Evolutionary conservation across 1,140 invertebrate genomes (phyloP).

Genomic region (Drosophila nebulosa): DNA sequence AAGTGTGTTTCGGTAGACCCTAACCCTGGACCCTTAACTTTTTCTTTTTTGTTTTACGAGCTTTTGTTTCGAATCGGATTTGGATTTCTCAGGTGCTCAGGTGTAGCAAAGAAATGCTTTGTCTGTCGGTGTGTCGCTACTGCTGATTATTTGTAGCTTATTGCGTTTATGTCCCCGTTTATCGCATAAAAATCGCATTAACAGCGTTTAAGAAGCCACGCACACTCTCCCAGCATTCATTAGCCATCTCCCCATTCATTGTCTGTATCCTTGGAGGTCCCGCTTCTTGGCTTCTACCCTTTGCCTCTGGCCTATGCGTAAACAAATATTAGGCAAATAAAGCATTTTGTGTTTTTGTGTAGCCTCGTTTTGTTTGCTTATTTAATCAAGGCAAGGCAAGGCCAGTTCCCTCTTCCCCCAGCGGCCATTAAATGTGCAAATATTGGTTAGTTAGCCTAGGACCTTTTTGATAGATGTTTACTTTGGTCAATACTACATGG

Average conservation of each 20-base stretch:
- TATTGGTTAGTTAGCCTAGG: slow-evolving; percentile 34
- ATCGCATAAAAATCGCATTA: slow-evolving; percentile 73
- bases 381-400: slow-evolving; percentile 57
- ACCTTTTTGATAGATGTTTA: slow-evolving; percentile 15
- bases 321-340: slow-evolving; percentile 50
- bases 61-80: slow-evolving; percentile 6
- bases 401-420: slow-evolving; percentile 1
- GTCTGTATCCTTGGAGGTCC: neutral
- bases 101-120: neutral
- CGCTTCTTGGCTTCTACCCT: neutral
- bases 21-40: neutral
- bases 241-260: neutral
- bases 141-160: slow-evolving; percentile 72
- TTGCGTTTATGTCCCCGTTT: slow-evolving; percentile 68
- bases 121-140: slow-evolving; percentile 2
- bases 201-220: slow-evolving; percentile 22
- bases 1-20: neutral
- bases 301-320: neutral
- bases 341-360: slow-evolving; percentile 18
- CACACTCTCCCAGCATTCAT: neutral
- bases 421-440: slow-evolving; percentile 62
- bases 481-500: slow-evolving; percentile 9
- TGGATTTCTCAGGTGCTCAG: slow-evolving; percentile 2
- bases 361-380: slow-evolving; percentile 44
- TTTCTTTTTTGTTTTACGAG: neutral